Percentiles rank a stretch among this genome's conserved stretches.
These are phyloP conservation scores for Acridotheres tristis DNA, from an alignment of 2,797 vertebrate genomes.

Conservation along the genomic window DNA sequence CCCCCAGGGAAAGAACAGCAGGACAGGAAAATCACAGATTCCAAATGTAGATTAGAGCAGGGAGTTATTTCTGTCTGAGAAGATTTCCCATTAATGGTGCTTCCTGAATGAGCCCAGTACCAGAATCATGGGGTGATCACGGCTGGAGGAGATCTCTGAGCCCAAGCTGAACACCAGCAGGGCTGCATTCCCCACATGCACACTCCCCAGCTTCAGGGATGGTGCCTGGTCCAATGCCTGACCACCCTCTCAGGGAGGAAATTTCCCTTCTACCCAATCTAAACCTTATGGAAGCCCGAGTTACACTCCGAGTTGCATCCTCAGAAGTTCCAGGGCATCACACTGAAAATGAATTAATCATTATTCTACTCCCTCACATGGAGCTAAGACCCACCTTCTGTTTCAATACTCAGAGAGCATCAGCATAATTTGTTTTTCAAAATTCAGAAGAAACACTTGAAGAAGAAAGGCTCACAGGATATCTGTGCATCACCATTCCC, in stretches of 20 bases:
- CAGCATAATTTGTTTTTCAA: neutral
- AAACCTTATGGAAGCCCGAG: neutral
- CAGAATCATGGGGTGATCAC: fast-evolving
- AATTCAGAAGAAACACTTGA: neutral
- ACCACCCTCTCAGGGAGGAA: neutral
- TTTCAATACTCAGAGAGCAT: neutral
- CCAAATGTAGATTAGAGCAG: neutral
- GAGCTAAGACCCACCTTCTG: neutral
- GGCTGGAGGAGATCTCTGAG: neutral
- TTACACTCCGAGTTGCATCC: neutral
- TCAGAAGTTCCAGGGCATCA: neutral
- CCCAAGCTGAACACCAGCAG: neutral
- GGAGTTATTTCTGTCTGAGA: neutral
- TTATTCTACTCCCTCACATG: neutral
- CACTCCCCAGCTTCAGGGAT: neutral
- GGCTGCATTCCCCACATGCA: neutral
- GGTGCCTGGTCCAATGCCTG: neutral
- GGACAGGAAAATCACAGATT: neutral
- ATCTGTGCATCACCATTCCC: neutral
- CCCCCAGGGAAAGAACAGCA: neutral
- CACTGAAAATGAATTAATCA: neutral
- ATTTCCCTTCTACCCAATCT: no score
- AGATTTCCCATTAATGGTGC: neutral
- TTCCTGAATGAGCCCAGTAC: neutral
- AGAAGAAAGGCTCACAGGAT: neutral